Evolutionary conservation across 2,888 invertebrate species (phyloP).

Genomic region (Andrena trimmerana): DNA sequence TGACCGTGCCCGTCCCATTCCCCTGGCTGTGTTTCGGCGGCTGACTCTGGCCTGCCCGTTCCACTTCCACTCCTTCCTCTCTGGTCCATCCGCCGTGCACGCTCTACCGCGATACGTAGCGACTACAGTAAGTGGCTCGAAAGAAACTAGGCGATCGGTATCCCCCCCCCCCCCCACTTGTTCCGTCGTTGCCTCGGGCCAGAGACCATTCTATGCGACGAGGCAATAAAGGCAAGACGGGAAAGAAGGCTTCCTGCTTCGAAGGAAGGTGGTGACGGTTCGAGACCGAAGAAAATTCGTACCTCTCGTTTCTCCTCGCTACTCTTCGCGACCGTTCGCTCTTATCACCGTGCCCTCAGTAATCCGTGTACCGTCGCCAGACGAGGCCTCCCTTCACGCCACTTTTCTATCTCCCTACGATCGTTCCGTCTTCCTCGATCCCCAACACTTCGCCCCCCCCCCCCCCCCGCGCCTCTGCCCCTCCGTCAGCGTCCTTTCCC

Average conservation of each 20-base stretch:
- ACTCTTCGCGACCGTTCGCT: neutral
- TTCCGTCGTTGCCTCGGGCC: no score
- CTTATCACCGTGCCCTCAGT: constrained; percentile 15
- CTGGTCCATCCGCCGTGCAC: neutral
- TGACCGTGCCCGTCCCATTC: constrained; percentile 41
- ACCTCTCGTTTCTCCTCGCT: neutral
- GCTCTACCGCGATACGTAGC: neutral
- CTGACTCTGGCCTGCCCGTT: constrained; percentile 10
- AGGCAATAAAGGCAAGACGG: no score
- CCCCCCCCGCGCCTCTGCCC: neutral
- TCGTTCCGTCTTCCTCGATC: constrained; percentile 9
- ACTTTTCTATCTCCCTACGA: constrained; percentile 38
- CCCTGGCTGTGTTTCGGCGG: constrained; percentile 15
- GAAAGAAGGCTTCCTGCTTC: no score
- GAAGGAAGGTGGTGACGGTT: no score
- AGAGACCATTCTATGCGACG: no score
- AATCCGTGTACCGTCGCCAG: neutral
- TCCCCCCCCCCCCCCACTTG: no score
- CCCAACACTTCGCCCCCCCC: neutral
- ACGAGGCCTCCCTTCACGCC: constrained; percentile 37
- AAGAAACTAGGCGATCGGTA: no score
- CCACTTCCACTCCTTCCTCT: neutral
- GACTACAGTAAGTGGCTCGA: no score
- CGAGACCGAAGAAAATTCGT: no score
- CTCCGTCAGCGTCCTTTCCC: neutral